These are phyloP conservation scores for Formica selysi DNA, from an alignment of 1,140 invertebrate species.

Conservation along the genomic window DNA sequence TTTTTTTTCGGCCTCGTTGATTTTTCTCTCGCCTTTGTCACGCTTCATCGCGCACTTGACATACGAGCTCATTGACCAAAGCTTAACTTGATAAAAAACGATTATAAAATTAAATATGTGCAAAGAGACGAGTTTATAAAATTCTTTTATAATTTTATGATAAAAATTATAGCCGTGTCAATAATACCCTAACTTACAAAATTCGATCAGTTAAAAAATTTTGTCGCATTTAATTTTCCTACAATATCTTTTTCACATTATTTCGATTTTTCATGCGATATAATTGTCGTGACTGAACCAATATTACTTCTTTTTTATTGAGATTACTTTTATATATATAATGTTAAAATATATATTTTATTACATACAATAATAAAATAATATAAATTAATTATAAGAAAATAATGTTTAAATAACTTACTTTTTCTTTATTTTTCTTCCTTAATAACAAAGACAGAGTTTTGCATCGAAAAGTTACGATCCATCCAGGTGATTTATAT, in stretches of 20 bases:
- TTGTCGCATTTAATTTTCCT: background rate
- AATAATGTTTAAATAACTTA: background rate
- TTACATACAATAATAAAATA: background rate
- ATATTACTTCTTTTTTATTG: background rate
- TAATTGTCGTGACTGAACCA: background rate
- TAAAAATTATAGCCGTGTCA: background rate
- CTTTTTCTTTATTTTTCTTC: background rate
- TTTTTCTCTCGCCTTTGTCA: conserved; percentile 34
- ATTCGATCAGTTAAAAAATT: background rate
- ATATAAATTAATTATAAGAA: background rate
- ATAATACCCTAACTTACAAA: background rate
- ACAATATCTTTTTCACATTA: background rate
- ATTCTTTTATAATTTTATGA: background rate
- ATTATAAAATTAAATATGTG: background rate
- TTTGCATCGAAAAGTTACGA: background rate
- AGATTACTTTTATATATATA: background rate
- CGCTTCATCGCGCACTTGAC: conserved; percentile 17
- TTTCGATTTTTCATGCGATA: background rate
- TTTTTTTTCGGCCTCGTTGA: conserved; percentile 17
- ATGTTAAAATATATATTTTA: too few species aligned
- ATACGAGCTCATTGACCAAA: conserved; percentile 30
- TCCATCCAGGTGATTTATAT: background rate
- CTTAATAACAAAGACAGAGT: background rate
- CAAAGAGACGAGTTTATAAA: background rate
- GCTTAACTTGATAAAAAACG: conserved; percentile 43